Conservation (phyloP, 2,113 vertebrate genomes). For the Rhinoptilus africanus region DNA sequence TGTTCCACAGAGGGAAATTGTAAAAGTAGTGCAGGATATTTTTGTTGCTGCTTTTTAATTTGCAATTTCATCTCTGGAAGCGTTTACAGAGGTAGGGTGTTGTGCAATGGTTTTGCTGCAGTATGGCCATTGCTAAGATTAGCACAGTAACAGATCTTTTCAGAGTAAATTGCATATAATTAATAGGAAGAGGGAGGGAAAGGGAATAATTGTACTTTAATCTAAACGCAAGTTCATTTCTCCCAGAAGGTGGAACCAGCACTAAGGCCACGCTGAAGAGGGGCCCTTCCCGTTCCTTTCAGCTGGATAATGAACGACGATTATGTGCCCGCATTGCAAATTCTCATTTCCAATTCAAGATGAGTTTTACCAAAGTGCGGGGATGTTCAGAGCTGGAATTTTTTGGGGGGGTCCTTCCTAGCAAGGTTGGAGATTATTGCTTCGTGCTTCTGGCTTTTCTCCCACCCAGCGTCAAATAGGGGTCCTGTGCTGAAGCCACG, state of each 20-base stretch:
- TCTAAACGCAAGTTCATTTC: constrained; percentile 27
- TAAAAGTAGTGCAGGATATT: constrained; percentile 5
- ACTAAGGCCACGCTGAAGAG: background rate
- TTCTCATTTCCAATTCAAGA: background rate
- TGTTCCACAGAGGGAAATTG: constrained; percentile 1
- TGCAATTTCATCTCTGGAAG: constrained; percentile 11
- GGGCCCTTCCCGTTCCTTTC: background rate
- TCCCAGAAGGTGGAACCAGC: constrained; percentile 10
- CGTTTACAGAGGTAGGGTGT: background rate
- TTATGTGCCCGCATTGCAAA: background rate
- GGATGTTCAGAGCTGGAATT: background rate
- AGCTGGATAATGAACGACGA: background rate
- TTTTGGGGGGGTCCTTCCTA: background rate
- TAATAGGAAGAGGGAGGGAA: constrained; percentile 25
- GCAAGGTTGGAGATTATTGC: background rate
- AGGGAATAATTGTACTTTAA: background rate
- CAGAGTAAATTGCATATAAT: constrained; percentile 38
- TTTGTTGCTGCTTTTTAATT: constrained; percentile 38
- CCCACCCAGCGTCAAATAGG: background rate
- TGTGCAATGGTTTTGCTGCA: background rate
- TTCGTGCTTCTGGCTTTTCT: background rate
- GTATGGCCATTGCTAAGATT: constrained; percentile 18
- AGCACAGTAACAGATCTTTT: constrained; percentile 29
- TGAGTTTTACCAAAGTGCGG: background rate
- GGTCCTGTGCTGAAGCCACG: background rate